phyloP scores from a whole-genome alignment of 92 coral and sea anemone species.

The Phenganax subtilis region DNA sequence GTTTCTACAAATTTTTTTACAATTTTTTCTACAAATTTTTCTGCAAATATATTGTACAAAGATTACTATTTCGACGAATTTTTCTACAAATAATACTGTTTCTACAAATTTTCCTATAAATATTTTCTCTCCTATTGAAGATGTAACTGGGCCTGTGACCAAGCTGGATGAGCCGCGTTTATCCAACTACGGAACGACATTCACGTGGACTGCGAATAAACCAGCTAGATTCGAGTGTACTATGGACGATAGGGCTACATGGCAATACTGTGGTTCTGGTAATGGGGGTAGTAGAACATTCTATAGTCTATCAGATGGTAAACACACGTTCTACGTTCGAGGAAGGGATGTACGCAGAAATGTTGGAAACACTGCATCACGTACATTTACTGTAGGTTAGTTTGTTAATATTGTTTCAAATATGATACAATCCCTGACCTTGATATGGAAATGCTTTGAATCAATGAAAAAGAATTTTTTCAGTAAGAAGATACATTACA shows the following conservation, averaged over 20 bases:
- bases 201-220: conserved; percentile 27
- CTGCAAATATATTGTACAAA: too few relatives aligned
- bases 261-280: conserved; percentile 31
- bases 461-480: too few relatives aligned
- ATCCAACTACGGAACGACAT: neutral
- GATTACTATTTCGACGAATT: too few relatives aligned
- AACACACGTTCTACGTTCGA: conserved; percentile 15
- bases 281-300: neutral
- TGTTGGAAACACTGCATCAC: neutral
- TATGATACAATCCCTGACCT: neutral
- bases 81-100: too few relatives aligned
- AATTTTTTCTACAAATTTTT: too few relatives aligned
- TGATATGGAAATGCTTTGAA: too few relatives aligned
- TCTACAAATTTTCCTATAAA: too few relatives aligned
- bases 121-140: neutral
- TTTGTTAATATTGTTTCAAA: neutral
- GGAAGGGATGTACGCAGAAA: conserved; percentile 12
- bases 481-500: too few relatives aligned
- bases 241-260: neutral
- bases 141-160: conserved; percentile 1
- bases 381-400: conserved; percentile 18
- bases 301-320: conserved; percentile 23
- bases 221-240: conserved; percentile 13
- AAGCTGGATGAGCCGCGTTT: neutral
- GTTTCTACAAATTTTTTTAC: too few relatives aligned